phyloP scores from a whole-genome alignment of 2,113 vertebrate species.

The Egretta garzetta region DNA sequence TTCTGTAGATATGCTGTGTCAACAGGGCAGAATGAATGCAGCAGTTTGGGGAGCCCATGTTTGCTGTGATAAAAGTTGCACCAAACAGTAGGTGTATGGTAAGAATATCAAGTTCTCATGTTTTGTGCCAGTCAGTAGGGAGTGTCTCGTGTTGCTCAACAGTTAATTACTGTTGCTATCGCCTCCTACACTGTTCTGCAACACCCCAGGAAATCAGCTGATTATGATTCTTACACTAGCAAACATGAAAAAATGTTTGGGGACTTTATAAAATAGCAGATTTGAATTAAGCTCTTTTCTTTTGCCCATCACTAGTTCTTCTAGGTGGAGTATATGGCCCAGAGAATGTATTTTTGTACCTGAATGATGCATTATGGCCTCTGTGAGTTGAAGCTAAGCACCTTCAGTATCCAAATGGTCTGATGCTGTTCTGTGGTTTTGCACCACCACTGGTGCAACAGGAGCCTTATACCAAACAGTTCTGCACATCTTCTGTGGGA shows the following conservation, averaged over 20 bases:
- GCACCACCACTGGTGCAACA: background rate
- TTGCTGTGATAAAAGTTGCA: background rate
- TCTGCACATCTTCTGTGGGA: background rate
- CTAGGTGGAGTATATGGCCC: background rate
- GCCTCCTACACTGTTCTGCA: constrained; percentile 28
- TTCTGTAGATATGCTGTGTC: background rate
- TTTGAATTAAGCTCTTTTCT: background rate
- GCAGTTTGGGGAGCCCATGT: background rate
- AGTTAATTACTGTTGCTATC: constrained; percentile 44
- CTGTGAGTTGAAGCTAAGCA: background rate
- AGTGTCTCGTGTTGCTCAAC: constrained; percentile 45
- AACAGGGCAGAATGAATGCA: background rate
- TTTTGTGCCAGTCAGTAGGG: constrained; percentile 18
- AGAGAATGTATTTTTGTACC: background rate
- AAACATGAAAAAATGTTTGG: background rate
- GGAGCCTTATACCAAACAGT: background rate
- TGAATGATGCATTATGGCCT: background rate
- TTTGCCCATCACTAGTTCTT: background rate
- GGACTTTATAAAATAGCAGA: background rate
- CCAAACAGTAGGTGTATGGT: background rate
- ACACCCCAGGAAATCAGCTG: background rate
- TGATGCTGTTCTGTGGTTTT: background rate
- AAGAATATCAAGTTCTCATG: constrained; percentile 12
- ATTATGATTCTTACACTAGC: background rate
- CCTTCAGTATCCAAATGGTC: background rate